Evolutionary conservation across 1,140 invertebrate species (phyloP).

Genomic region (Hylaeus volcanicus): DNA sequence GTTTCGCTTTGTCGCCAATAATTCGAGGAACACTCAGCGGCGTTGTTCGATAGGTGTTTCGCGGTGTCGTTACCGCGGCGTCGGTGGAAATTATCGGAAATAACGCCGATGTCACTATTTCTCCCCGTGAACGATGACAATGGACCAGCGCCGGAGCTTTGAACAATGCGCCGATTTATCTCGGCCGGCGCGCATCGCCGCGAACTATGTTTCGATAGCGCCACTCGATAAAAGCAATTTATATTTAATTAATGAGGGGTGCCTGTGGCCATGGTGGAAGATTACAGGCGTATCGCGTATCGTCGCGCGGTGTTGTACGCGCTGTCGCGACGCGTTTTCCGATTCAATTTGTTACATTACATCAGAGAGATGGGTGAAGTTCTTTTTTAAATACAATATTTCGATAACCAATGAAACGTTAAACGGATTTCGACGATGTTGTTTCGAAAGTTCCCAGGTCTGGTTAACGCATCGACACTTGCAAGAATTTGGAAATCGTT

Average conservation of each 20-base stretch:
- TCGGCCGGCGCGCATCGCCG: background rate
- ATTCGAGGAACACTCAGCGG: background rate
- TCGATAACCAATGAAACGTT: no score
- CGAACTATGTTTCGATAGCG: conserved; percentile 18
- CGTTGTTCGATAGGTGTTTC: conserved; percentile 24
- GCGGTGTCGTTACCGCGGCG: conserved; percentile 2
- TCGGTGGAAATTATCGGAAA: conserved; percentile 39
- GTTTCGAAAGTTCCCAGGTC: no score
- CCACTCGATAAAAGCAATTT: conserved; percentile 48
- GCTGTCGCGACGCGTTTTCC: background rate
- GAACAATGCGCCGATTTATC: conserved; percentile 43
- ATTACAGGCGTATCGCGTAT: conserved; percentile 17
- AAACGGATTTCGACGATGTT: no score
- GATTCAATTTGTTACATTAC: conserved; percentile 4
- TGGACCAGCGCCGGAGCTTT: background rate
- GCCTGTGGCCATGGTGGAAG: background rate
- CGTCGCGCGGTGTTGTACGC: background rate
- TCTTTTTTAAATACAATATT: no score
- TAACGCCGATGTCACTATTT: conserved; percentile 5
- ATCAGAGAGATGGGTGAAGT: no score
- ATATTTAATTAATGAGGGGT: conserved; percentile 56
- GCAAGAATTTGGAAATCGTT: no score
- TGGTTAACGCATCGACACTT: no score
- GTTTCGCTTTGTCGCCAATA: background rate
- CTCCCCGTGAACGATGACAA: conserved; percentile 17